Evolutionary conservation across 1,140 invertebrate species (phyloP).

Genomic region (Plutomurus gul): DNA sequence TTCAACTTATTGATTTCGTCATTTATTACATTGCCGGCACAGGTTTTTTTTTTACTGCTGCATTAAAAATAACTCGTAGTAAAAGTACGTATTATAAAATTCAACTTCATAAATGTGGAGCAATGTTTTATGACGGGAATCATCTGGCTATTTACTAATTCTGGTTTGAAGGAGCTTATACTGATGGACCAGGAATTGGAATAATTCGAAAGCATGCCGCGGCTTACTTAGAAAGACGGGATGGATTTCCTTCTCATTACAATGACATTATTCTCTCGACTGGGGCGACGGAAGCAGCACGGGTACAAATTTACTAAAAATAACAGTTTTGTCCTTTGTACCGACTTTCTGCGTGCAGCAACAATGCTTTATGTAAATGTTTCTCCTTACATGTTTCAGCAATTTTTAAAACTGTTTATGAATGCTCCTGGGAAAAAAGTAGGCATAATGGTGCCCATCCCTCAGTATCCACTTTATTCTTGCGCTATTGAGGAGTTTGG

Average conservation of each 20-base stretch:
- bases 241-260: conserved; percentile 75
- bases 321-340: no score
- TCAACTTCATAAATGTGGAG: no score
- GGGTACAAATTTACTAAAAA: conserved; percentile 21
- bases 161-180: conserved; percentile 89
- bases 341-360: no score
- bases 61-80: no score
- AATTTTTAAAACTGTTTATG: conserved; percentile 67
- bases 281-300: conserved; percentile 87
- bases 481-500: conserved; percentile 89
- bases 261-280: conserved; percentile 82
- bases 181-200: conserved; percentile 89
- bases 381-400: no score
- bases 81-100: no score
- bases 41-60: no score
- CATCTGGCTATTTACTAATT: no score
- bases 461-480: conserved; percentile 97
- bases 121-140: no score
- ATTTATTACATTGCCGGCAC: conserved; percentile 60
- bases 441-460: conserved; percentile 94
- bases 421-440: conserved; percentile 59
- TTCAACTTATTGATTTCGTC: neutral
- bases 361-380: no score
- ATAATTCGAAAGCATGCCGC: conserved; percentile 85
- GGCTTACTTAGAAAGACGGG: conserved; percentile 82